phyloP scores from a whole-genome alignment of 2,888 invertebrate genomes.

The Drepanosiphum platanoidis region DNA sequence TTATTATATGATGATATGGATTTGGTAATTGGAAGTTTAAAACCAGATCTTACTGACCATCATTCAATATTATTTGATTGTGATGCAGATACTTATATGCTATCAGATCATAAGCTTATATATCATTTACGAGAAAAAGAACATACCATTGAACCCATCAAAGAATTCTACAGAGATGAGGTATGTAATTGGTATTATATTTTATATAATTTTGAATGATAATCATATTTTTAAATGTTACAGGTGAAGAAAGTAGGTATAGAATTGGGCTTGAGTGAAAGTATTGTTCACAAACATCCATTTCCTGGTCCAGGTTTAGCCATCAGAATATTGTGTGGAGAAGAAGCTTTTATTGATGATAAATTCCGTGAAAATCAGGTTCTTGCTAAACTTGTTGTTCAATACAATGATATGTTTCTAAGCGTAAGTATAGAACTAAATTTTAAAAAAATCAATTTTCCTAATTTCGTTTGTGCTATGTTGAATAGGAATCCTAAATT shows the following conservation, averaged over 20 bases:
- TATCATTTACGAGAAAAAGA: constrained; percentile 74
- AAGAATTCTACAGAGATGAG: constrained; percentile 99
- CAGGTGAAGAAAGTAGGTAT: constrained; percentile 85
- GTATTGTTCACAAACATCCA: constrained; percentile 93
- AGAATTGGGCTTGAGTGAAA: constrained; percentile 87
- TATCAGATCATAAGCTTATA: constrained; percentile 98
- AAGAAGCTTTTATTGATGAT: constrained; percentile 92
- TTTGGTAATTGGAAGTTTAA: constrained; percentile 92
- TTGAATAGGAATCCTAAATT: no score
- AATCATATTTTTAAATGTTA: not conserved
- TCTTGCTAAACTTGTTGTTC: constrained; percentile 92
- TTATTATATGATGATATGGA: constrained; percentile 92
- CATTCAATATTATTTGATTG: constrained; percentile 86
- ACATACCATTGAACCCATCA: constrained; percentile 95
- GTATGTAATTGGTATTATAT: constrained; percentile 68
- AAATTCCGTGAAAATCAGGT: constrained; percentile 97
- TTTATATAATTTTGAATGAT: not conserved
- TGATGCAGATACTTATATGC: constrained; percentile 94
- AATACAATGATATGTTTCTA: constrained; percentile 89
- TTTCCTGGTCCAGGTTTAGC: constrained; percentile 99
- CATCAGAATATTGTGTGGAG: constrained; percentile 94
- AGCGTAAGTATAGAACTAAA: constrained; percentile 74
- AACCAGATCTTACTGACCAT: constrained; percentile 98
- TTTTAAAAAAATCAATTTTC: no score
- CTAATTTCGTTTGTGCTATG: no score